Conservation (phyloP, 1,140 invertebrate species). For the Macrostomum lignano region DNA sequence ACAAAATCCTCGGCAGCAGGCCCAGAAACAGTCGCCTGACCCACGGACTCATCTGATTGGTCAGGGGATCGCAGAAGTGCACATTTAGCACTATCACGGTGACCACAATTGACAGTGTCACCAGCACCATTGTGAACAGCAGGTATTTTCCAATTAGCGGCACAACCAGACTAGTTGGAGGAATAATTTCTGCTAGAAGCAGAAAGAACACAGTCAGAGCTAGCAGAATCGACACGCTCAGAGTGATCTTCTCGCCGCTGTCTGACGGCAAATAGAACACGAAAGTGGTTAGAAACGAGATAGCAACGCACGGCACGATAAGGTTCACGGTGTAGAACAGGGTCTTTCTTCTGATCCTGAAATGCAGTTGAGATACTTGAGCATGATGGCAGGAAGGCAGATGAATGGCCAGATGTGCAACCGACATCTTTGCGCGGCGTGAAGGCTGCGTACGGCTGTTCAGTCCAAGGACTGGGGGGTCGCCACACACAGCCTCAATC, state of each 20-base stretch:
- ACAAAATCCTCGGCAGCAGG: no score
- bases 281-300: constrained; percentile 78
- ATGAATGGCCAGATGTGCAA: no score
- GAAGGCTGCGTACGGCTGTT: no score
- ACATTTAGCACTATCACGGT: constrained; percentile 91
- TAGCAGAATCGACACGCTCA: constrained; percentile 93
- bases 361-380: no score
- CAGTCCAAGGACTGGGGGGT: no score
- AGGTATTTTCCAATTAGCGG: constrained; percentile 91
- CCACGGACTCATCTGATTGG: no score
- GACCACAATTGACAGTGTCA: constrained; percentile 84
- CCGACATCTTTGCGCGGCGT: no score
- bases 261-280: constrained; percentile 94
- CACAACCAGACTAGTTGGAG: constrained; percentile 82
- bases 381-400: no score
- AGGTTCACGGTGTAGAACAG: constrained; percentile 28
- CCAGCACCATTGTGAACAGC: constrained; percentile 93
- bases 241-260: constrained; percentile 84
- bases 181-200: constrained; percentile 85
- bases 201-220: constrained; percentile 98
- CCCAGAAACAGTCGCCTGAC: no score
- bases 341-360: constrained; percentile 38
- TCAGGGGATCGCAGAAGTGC: no score
- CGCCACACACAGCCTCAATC: no score
- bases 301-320: constrained; percentile 27